Evolutionary conservation across 2,888 invertebrate species (phyloP).

Genomic region (Perizoma flavofasciatum): DNA sequence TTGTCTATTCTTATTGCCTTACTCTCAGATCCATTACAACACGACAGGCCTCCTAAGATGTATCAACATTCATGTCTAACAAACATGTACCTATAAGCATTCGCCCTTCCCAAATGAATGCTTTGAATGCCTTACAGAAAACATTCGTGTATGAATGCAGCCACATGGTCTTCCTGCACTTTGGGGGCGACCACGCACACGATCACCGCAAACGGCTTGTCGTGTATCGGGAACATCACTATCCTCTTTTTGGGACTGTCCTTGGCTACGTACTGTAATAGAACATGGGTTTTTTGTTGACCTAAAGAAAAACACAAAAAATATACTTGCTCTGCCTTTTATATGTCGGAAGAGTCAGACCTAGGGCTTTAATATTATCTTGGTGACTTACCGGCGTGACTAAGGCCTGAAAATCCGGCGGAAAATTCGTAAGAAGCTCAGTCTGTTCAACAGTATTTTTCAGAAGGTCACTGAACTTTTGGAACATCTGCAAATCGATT

Average conservation of each 20-base stretch:
- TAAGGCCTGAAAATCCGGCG: conserved; percentile 55
- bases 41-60: too few species aligned
- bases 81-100: too few species aligned
- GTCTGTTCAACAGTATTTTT: conserved; percentile 51
- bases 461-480: conserved; percentile 49
- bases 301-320: background rate
- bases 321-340: conserved; percentile 17
- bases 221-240: conserved; percentile 53
- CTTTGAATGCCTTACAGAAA: conserved; percentile 51
- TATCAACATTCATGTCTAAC: too few species aligned
- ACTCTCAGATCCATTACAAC: too few species aligned
- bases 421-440: conserved; percentile 53
- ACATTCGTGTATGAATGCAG: conserved; percentile 59
- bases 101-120: too few species aligned
- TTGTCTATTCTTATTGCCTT: too few species aligned
- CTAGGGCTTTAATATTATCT: too few species aligned
- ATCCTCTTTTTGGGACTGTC: conserved; percentile 58
- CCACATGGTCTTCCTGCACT: conserved; percentile 54
- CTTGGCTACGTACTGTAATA: conserved; percentile 51
- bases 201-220: conserved; percentile 61
- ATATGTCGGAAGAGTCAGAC: too few species aligned
- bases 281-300: too few species aligned
- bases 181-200: conserved; percentile 61
- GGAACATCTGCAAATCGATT: conserved; percentile 51
- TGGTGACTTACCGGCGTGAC: conserved; percentile 57